phyloP scores from a whole-genome alignment of 2,113 vertebrate genomes.

The Chamaea fasciata region DNA sequence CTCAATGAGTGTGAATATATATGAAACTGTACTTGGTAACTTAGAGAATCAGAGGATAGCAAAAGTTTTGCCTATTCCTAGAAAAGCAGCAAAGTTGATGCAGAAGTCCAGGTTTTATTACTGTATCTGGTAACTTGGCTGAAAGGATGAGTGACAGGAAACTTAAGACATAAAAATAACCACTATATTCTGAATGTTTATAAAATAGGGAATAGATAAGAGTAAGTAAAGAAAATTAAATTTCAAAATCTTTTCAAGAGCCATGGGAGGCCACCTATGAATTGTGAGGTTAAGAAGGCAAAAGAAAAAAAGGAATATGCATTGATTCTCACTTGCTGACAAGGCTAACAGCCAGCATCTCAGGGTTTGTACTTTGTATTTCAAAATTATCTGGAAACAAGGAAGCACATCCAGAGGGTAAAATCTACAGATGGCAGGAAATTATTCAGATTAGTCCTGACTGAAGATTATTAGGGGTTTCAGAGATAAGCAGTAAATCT shows the following conservation, averaged over 20 bases:
- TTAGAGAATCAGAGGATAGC: neutral
- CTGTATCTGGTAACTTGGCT: neutral
- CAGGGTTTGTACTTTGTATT: neutral
- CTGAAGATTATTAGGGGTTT: neutral
- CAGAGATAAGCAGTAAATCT: neutral
- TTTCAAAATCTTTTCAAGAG: neutral
- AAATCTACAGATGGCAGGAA: neutral
- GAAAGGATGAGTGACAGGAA: neutral
- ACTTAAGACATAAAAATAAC: neutral
- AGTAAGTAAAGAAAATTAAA: neutral
- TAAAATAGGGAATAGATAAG: neutral
- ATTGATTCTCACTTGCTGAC: neutral
- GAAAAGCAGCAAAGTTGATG: neutral
- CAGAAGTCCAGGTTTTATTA: neutral
- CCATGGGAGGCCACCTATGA: neutral
- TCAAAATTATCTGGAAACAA: neutral
- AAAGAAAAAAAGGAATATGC: neutral
- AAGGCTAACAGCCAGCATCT: neutral
- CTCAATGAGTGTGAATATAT: neutral
- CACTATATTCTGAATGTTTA: neutral
- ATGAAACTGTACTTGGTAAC: neutral
- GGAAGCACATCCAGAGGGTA: neutral
- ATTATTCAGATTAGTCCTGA: neutral
- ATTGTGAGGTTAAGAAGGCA: neutral
- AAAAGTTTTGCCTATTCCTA: neutral